Conservation (phyloP, 2,797 vertebrate species). For the Clarias fuscus region DNA sequence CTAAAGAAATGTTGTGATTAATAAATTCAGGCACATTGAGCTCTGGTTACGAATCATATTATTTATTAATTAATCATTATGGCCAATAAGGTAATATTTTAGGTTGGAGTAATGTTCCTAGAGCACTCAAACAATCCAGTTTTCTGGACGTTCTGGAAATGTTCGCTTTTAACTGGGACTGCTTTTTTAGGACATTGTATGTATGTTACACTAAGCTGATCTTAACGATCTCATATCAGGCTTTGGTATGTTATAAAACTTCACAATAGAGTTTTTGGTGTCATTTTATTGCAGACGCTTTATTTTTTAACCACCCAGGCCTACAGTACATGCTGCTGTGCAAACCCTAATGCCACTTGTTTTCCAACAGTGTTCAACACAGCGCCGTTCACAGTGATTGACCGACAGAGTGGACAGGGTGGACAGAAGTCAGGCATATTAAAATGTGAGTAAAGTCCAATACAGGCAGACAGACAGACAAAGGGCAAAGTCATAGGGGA, state of each 20-base stretch:
- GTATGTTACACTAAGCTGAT: neutral
- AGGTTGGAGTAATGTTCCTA: no score
- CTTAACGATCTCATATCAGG: neutral
- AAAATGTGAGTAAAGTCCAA: constrained; percentile 49
- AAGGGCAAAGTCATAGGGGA: no score
- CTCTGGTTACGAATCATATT: neutral
- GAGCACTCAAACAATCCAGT: no score
- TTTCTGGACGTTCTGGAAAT: no score
- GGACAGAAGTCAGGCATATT: constrained; percentile 47
- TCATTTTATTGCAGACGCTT: neutral
- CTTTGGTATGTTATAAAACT: neutral
- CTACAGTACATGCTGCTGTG: neutral
- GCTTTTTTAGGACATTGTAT: neutral
- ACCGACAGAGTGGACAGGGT: constrained; percentile 37
- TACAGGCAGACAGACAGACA: neutral
- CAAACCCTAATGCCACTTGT: neutral
- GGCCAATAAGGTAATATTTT: neutral
- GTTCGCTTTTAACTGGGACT: no score
- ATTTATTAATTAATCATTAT: neutral
- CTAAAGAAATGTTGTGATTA: neutral
- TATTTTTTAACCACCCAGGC: neutral
- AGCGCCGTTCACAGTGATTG: constrained; percentile 32
- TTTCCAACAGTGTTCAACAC: constrained; percentile 70
- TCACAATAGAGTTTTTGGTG: neutral
- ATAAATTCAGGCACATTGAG: neutral